Conservation (phyloP, 2,888 invertebrate genomes). For the Druceiella hillmani region DNA sequence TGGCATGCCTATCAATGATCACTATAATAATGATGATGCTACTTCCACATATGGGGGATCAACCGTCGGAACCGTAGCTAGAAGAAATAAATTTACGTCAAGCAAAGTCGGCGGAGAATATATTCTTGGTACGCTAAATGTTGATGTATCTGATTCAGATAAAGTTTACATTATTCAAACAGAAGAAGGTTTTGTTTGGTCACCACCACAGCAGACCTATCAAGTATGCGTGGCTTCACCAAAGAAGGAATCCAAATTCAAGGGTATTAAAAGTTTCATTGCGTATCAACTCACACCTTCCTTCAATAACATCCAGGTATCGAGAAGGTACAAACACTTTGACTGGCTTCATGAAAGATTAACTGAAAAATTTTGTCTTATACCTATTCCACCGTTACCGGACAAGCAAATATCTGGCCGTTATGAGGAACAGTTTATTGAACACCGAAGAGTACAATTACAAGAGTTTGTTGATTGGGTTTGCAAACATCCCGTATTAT, state of each 20-base stretch:
- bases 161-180: constrained; percentile 69
- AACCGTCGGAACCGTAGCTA: constrained; percentile 58
- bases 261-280: constrained; percentile 95
- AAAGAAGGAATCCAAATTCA: constrained; percentile 95
- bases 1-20: constrained; percentile 48
- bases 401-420: constrained; percentile 97
- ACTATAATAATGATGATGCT: constrained; percentile 45
- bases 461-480: constrained; percentile 97
- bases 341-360: constrained; percentile 97
- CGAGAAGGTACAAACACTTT: constrained; percentile 95
- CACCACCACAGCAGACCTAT: constrained; percentile 66
- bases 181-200: constrained; percentile 74
- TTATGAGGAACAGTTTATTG: constrained; percentile 96
- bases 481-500: constrained; percentile 92
- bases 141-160: constrained; percentile 63
- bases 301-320: constrained; percentile 90
- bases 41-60: constrained; percentile 49
- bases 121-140: constrained; percentile 70
- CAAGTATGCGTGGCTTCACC: constrained; percentile 88
- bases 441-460: constrained; percentile 87
- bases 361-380: constrained; percentile 88
- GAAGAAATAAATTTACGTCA: constrained; percentile 81
- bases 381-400: constrained; percentile 94
- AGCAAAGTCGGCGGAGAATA: constrained; percentile 90
- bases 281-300: constrained; percentile 95